phyloP scores from a whole-genome alignment of 1,140 invertebrate species.

The Drosophila ficusphila region DNA sequence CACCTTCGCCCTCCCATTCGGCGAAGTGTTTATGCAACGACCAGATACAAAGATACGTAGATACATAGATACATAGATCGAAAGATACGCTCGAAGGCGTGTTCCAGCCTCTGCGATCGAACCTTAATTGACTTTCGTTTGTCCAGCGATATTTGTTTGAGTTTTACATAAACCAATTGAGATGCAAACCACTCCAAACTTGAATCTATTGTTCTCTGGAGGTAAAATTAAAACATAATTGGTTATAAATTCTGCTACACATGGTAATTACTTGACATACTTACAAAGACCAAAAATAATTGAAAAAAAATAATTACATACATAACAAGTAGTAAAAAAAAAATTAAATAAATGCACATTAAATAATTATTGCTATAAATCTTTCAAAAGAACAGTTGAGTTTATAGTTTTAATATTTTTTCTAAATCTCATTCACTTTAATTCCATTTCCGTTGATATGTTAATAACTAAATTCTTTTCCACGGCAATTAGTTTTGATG shows the following conservation, averaged over 20 bases:
- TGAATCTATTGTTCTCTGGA: not conserved
- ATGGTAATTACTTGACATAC: not conserved
- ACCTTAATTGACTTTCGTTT: constrained; percentile 67
- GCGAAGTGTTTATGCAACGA: constrained; percentile 63
- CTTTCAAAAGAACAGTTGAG: not conserved
- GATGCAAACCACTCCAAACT: constrained; percentile 6
- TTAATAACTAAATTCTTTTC: constrained; percentile 30
- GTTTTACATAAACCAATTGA: constrained; percentile 18
- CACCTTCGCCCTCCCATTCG: constrained; percentile 17
- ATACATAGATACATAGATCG: too few relatives aligned
- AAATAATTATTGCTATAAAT: not conserved
- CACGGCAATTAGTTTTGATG: constrained; percentile 42
- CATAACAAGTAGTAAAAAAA: not conserved
- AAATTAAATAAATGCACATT: not conserved
- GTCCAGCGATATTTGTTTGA: constrained; percentile 23
- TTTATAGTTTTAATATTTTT: not conserved
- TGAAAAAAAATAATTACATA: not conserved
- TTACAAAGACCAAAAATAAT: not conserved
- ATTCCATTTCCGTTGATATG: constrained; percentile 18
- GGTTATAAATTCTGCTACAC: not conserved
- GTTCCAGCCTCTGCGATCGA: constrained; percentile 46
- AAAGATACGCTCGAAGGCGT: constrained; percentile 54
- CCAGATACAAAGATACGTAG: constrained; percentile 28
- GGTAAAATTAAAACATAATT: not conserved
- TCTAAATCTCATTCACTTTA: not conserved